A percentile compares a stretch with the other conserved stretches of the same genome.
Evolutionary conservation across 2,113 vertebrate species (phyloP).

Genomic region (Paracanthobrama guichenoti): DNA sequence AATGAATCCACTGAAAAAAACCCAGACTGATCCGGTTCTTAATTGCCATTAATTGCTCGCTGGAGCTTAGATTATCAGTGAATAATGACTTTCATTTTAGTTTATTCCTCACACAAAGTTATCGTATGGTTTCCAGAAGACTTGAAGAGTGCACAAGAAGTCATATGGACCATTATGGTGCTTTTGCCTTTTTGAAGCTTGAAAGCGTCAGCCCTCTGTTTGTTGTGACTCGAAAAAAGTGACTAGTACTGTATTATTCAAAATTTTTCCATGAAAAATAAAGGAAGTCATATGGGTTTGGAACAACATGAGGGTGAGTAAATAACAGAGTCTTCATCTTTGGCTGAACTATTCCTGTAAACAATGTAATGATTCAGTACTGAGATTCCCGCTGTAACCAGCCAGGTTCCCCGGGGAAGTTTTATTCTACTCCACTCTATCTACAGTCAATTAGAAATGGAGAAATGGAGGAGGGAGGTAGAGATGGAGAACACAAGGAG

Average conservation of each 20-base stretch:
- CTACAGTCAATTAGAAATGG: slow-evolving; percentile 49
- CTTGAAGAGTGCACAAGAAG: slow-evolving; percentile 2
- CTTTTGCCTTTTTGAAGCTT: background rate
- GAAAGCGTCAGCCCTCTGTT: background rate
- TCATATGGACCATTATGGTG: background rate
- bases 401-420: slow-evolving; percentile 38
- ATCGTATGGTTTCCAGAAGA: slow-evolving; percentile 1
- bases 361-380: slow-evolving; percentile 43
- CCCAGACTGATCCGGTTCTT: background rate
- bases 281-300: background rate
- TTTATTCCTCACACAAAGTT: slow-evolving; percentile 8
- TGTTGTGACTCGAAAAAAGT: background rate
- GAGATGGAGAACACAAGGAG: slow-evolving; percentile 26
- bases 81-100: slow-evolving; percentile 9
- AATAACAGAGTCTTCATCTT: background rate
- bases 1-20: background rate
- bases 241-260: background rate
- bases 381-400: slow-evolving; percentile 45
- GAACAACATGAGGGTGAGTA: background rate
- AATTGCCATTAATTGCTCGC: background rate
- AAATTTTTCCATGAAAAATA: background rate
- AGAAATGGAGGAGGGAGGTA: slow-evolving; percentile 31
- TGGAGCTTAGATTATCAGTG: background rate
- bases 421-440: slow-evolving; percentile 40
- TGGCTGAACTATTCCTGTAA: slow-evolving; percentile 6